Base-by-base conservation (phyloP, 2,888 invertebrate genomes). In the Drosophila rubida region DNA sequence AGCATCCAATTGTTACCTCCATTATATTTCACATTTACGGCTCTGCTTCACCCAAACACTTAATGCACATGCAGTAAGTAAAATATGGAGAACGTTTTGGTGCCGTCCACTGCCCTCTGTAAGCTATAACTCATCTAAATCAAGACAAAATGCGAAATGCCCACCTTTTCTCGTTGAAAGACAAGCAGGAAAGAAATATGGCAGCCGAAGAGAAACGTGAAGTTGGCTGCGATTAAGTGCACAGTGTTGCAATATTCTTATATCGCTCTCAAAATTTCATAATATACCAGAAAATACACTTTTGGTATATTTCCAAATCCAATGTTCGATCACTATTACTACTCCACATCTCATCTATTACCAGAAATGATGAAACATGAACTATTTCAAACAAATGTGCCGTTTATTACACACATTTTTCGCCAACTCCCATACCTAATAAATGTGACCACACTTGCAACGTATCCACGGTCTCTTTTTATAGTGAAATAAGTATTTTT, bases 181-280 rank as follows among this genome's bases (percentile, higher is more conserved):
- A 91, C 91, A 91, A 91, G 89, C 81, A 90, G 91, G 92, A 92
- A 91, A 86, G 90, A 88, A 78, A 78, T 80, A 89, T 90, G 88
- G 89, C 87, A 77, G 75, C 69, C 58, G 48, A 58, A 68, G 62
- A 57, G 65, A 23, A 45, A 50, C 54, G 69, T 59, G 65, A 90
- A 90, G 78, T 90, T 89, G 75, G 90, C 62, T 75, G 88, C 74
- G 68, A 46, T 80, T 78, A 72, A 64, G 39, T 9, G 8, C 5
- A 3, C 77, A 78, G 57, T 13, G 50, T 69, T 84, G 84, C 69
- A 16, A 14, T n/a, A 2, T 11, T 6, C 0, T 5, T 5, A 4
- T 39, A 61, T 55, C 75, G 72, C 58, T 61, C 39, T 8, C 0
- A 13, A 37, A 14, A 37, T 14, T 14, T 13, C 9, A n/a, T 1